These are phyloP conservation scores for Lasioglossum leucozonium DNA, from an alignment of 2,888 invertebrate genomes.

Conservation along the genomic window DNA sequence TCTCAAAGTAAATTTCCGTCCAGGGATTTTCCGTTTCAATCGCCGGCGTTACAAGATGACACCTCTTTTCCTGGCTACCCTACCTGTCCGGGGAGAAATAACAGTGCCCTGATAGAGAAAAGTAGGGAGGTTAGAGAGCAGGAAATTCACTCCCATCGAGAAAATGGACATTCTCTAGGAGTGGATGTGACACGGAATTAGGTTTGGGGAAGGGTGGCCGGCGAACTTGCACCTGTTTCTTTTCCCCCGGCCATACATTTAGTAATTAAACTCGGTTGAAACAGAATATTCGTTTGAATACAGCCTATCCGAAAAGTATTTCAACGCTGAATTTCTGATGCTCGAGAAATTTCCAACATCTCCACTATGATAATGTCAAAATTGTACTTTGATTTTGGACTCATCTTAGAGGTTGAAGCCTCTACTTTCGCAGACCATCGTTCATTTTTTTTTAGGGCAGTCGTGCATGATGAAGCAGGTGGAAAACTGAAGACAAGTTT, in stretches of 20 bases:
- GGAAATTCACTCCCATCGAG: slow-evolving; percentile 14
- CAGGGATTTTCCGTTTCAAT: slow-evolving; percentile 46
- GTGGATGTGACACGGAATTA: slow-evolving; percentile 9
- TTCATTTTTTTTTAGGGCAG: background rate
- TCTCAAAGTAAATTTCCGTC: slow-evolving; percentile 51
- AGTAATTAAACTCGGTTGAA: background rate
- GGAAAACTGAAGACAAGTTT: too few relatives aligned
- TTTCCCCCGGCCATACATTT: background rate
- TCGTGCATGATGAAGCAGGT: too few relatives aligned
- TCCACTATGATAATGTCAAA: background rate
- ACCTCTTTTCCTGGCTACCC: slow-evolving; percentile 6
- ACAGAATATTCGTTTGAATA: background rate
- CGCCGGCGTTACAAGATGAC: slow-evolving; percentile 31
- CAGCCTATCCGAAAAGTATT: background rate
- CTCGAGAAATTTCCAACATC: background rate
- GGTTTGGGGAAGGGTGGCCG: background rate
- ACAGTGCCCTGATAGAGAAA: slow-evolving; percentile 3
- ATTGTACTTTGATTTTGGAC: background rate
- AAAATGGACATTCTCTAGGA: background rate
- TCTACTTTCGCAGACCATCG: background rate
- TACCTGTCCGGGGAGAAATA: background rate
- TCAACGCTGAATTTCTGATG: background rate
- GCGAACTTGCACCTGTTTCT: background rate
- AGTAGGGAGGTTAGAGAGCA: background rate
- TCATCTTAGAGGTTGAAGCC: too few relatives aligned